These are phyloP conservation scores for Dreissena rostriformis DNA, from an alignment of 1,140 invertebrate species.

Conservation along the genomic window DNA sequence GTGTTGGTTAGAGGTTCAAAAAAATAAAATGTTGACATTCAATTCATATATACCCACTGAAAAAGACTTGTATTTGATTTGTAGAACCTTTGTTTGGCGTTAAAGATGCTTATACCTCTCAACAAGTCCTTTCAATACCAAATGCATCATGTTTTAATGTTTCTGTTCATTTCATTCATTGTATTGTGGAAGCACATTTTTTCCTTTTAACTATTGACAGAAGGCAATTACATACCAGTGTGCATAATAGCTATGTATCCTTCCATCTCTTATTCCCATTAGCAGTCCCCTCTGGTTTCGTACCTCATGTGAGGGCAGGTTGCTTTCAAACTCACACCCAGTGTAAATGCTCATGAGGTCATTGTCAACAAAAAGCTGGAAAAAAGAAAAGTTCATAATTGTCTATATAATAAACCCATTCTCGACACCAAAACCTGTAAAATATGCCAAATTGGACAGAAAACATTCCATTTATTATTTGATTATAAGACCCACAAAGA, in stretches of 20 bases:
- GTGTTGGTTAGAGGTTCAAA: no score
- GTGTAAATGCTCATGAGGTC: conserved; percentile 67
- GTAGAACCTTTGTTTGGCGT: background rate
- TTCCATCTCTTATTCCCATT: conserved; percentile 85
- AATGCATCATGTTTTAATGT: background rate
- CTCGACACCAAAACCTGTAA: no score
- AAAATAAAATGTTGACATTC: background rate
- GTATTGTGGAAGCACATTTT: background rate
- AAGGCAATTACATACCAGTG: conserved; percentile 87
- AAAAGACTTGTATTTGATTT: background rate
- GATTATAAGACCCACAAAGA: no score
- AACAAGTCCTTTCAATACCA: background rate
- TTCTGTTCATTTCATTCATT: background rate
- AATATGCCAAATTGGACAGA: no score
- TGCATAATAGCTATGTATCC: conserved; percentile 89
- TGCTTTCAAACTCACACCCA: conserved; percentile 87
- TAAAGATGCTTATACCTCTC: background rate
- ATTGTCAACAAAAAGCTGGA: conserved; percentile 73
- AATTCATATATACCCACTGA: background rate
- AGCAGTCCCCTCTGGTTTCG: conserved; percentile 87
- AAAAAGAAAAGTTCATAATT: no score
- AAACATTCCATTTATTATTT: no score
- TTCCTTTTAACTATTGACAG: background rate
- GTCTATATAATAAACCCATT: no score
- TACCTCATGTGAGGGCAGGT: conserved; percentile 83